Evolutionary conservation across 2,888 invertebrate species (phyloP), one percentile per base, ranked within the genome.

Genomic region (Eucriotettix oculatus): DNA sequence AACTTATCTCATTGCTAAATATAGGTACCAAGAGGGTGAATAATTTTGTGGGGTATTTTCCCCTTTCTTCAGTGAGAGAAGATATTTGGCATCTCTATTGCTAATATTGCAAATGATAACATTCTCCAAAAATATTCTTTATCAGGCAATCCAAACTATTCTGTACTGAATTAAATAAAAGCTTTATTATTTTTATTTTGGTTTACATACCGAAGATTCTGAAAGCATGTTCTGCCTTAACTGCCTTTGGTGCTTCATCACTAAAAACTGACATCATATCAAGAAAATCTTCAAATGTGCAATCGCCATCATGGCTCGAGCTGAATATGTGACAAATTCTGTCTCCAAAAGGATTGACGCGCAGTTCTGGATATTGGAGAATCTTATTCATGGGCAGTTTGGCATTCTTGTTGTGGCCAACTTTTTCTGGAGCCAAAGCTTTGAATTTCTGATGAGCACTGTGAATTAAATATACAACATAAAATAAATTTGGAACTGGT

Each of bases 221-320:
- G 76, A 96, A 96, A 5, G 95, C 95, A 76, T 96, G 95, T 71
- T 93, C 92, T 14, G 94, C 88, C 74, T 96, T 96, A 0, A 96
- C 88, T 64, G 90, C 87, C 68, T 90, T 86, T 0, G 95, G 94
- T 10, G 95, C 91, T 68, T 83, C 84, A 68, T 93, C 91, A 71
- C 92, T 90, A 68, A 96, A 91, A 16, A 94, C 93, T 0, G 93
- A 94, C 87, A 95, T 93, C 94, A 96, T 94, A 69, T 96, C 95
- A 5, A 96, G 78, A 70, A 94, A 96, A 72, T 96, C 95, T 74
- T 96, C 94, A 75, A 96, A 96, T 0, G 90, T 91, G 71, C 93
- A 87, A 71, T 92, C 90, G 9, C 93, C 94, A 72, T 90, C 89
- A 65, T 89, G 88, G 71, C 86, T 87, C 0, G 89, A 88, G 71